Evolutionary conservation across 2,888 invertebrate genomes (phyloP).

Genomic region (Mythimna impura): DNA sequence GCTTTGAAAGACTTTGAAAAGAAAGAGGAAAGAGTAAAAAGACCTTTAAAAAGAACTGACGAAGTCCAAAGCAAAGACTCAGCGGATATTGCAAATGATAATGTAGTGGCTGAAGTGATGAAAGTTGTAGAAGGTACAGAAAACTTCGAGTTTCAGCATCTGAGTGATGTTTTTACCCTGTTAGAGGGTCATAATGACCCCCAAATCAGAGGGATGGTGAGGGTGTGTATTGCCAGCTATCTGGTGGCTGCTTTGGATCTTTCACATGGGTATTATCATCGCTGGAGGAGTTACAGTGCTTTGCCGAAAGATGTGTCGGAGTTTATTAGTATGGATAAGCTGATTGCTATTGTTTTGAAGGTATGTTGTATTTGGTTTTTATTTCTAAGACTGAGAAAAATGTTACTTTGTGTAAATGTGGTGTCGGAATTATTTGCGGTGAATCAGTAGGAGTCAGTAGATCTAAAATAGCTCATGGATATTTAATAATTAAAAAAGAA

Average conservation of each 20-base stretch:
- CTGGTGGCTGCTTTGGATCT: slow-evolving; percentile 91
- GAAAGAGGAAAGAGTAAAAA: slow-evolving; percentile 70
- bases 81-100: slow-evolving; percentile 35
- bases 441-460: no score
- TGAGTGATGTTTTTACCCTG: slow-evolving; percentile 92
- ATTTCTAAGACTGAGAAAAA: neutral
- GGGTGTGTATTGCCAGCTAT: slow-evolving; percentile 92
- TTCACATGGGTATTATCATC: slow-evolving; percentile 89
- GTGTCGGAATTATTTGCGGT: no score
- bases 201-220: slow-evolving; percentile 94
- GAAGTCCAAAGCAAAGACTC: slow-evolving; percentile 68
- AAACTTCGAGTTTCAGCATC: slow-evolving; percentile 89
- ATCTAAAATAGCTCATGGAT: no score
- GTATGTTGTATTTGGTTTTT: slow-evolving; percentile 76
- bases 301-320: slow-evolving; percentile 82
- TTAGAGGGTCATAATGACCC: slow-evolving; percentile 94
- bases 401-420: no score
- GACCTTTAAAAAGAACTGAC: slow-evolving; percentile 72
- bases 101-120: slow-evolving; percentile 63
- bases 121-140: slow-evolving; percentile 58
- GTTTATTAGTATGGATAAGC: slow-evolving; percentile 82
- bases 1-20: slow-evolving; percentile 72
- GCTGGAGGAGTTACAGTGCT: slow-evolving; percentile 84
- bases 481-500: no score
- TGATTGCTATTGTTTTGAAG: slow-evolving; percentile 89